These are phyloP conservation scores for Drosophila virilis DNA, from an alignment of 1,140 invertebrate species.

Conservation along the genomic window DNA sequence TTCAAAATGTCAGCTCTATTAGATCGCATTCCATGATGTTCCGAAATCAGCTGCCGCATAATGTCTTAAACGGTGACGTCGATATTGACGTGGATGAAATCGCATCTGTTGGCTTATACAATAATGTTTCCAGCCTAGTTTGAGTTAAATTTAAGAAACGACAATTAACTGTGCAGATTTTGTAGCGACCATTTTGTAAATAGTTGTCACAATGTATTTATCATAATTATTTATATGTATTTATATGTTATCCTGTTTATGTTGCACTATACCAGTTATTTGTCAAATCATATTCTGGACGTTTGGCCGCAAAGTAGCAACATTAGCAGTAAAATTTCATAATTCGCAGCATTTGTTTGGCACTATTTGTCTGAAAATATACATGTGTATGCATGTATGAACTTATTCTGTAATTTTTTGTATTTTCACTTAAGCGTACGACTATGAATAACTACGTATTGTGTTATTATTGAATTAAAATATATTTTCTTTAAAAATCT, in stretches of 20 bases:
- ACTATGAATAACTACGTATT: slow-evolving; percentile 43
- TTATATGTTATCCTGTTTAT: slow-evolving; percentile 23
- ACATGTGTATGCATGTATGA: slow-evolving; percentile 16
- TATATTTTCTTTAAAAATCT: slow-evolving; percentile 78
- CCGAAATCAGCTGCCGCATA: slow-evolving; percentile 23
- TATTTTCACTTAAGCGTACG: slow-evolving; percentile 23
- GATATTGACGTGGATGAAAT: slow-evolving; percentile 59
- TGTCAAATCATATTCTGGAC: slow-evolving; percentile 19
- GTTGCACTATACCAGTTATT: slow-evolving; percentile 21
- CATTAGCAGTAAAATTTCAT: slow-evolving; percentile 8
- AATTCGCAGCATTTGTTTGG: slow-evolving; percentile 41
- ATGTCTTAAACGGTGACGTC: slow-evolving; percentile 41
- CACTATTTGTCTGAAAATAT: slow-evolving; percentile 47
- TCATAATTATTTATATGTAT: slow-evolving; percentile 44
- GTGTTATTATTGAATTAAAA: slow-evolving; percentile 73
- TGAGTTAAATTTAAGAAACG: slow-evolving; percentile 33
- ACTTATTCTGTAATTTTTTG: slow-evolving; percentile 24
- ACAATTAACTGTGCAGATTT: slow-evolving; percentile 19
- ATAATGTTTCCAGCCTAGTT: slow-evolving; percentile 71
- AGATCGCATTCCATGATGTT: slow-evolving; percentile 17
- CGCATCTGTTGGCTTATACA: slow-evolving; percentile 57
- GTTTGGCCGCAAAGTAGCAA: slow-evolving; percentile 12
- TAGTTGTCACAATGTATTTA: slow-evolving; percentile 66
- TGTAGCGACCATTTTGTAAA: slow-evolving; percentile 53
- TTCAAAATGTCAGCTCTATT: slow-evolving; percentile 6